Evolutionary conservation across 2,797 vertebrate genomes (phyloP), one percentile per base, ranked within the genome.

Genomic region (Myripristis murdjan): DNA sequence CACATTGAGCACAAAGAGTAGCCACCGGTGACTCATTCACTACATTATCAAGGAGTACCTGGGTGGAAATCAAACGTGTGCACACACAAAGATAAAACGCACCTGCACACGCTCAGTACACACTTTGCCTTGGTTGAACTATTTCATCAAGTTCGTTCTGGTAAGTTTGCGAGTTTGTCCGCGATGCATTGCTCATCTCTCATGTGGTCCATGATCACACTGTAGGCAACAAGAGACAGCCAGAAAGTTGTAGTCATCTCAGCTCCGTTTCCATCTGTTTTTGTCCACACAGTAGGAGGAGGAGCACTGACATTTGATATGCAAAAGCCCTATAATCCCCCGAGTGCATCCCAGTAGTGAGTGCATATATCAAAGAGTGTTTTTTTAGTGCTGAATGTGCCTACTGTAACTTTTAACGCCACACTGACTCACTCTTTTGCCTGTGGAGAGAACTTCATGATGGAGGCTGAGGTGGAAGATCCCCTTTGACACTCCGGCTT

Each of bases 291-390:
- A 67, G 90, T 83, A 75, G 90, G 85, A 91, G 87, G 83, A 88
- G 71, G 75, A 85, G 77, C 69, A 5, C 72, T 90, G 82, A 83
- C 86, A 90, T 89, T 89, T 88, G 83, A 88, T 87, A 87, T 85
- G 85, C 82, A 88, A 90, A 89, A 72, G 73, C 70, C 63, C 66
- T 76, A 28, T 73, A 87, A 89, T 85, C 86, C 86, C 83, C 49
- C 23, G 51, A 79, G 69, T 77, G 67, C 73, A 67, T 85, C 66
- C 39, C 57, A 69, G 62, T 75, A 69, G 62, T 75, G 75, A 62
- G 54, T 71, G 64, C 44, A 51, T 54, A 44, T 65, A 81, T 85
- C 65, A 85, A 88, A 83, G 69, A 41, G 33, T 55, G 26, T 52
- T 46, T 77, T 66, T 63, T 60, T 51, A 11, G 57, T 48, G 60